Evolutionary conservation across 1,140 invertebrate genomes (phyloP).

Genomic region (Pseudomyrmex gracilis): DNA sequence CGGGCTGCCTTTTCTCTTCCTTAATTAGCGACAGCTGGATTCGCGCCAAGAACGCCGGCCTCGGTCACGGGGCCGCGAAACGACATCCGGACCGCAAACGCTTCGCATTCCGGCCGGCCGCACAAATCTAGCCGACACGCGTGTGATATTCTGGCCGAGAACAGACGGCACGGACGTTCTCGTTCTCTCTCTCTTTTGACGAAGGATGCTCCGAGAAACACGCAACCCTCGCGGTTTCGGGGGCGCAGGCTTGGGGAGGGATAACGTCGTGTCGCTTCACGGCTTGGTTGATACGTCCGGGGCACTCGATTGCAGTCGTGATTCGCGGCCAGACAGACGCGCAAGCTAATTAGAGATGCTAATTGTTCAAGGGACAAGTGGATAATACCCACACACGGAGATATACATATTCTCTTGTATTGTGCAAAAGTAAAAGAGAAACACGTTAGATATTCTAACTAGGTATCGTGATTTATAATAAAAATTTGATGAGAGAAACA

Average conservation of each 20-base stretch:
- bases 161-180: conserved; percentile 60
- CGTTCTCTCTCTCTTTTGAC: conserved; percentile 41
- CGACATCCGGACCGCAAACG: conserved; percentile 70
- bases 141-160: conserved; percentile 65
- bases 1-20: conserved; percentile 21
- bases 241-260: conserved; percentile 42
- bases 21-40: conserved; percentile 70
- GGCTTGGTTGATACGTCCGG: conserved; percentile 68
- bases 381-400: not conserved
- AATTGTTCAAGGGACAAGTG: conserved; percentile 23
- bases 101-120: conserved; percentile 76
- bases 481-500: too few relatives aligned
- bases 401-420: too few relatives aligned
- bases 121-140: conserved; percentile 76
- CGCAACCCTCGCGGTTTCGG: conserved; percentile 59
- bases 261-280: conserved; percentile 60
- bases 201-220: conserved; percentile 54
- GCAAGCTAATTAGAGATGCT: conserved; percentile 41
- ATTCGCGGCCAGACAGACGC: conserved; percentile 32
- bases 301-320: conserved; percentile 64
- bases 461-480: too few relatives aligned
- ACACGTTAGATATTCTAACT: too few relatives aligned
- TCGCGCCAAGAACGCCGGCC: conserved; percentile 52
- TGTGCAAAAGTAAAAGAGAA: too few relatives aligned
- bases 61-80: conserved; percentile 42